Evolutionary conservation across 2,888 invertebrate genomes (phyloP), one percentile per base, ranked within the genome.

Genomic region (Pristionchus japonicus): DNA sequence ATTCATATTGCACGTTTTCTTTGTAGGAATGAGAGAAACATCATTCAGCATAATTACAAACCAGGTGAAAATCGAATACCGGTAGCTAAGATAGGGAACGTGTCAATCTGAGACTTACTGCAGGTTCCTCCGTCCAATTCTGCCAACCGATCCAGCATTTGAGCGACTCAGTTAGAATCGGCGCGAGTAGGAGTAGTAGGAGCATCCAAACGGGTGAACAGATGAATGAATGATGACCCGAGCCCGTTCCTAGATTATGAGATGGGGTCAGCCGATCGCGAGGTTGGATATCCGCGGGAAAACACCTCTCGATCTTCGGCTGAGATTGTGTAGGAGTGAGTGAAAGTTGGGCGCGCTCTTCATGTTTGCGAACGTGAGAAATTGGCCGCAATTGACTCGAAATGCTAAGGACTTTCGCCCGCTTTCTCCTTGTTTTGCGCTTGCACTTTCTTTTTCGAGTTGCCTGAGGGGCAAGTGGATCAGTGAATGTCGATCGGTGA

Each of bases 81-180:
- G n/a, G 6, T 27, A 31, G 17, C 4, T 27, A 6, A 31, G 15
- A 6, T 1, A 34, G 67, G 67, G 13, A 3, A 34, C 2, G 34
- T 3, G 40, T n/a, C 43, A 37, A 37, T 11, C 6, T 77, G 7
- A 6, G 9, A 83, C 52, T 83, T 13, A 83, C 82, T 0, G 31
- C 34, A 17, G 49, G 82, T 34, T 52, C 49, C 7, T 52, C 52
- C 4, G 23, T 83, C 82, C 52, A 52, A 83, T 83, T 83, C 52
- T 83, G 82, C 52, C 52, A 52, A 17, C 82, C 82, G 20, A 83
- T 83, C 82, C 82, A 83, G 82, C 82, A 83, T 11, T 83, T 83
- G 20, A 83, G 27, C 49, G 82, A 83, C 6, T 23, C 34, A 6
- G 43, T 34, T 6, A 52, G 52, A 31, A 37, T 11, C 27, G 43